phyloP scores from a whole-genome alignment of 1,140 invertebrate genomes.

The Drosophila jambulina region DNA sequence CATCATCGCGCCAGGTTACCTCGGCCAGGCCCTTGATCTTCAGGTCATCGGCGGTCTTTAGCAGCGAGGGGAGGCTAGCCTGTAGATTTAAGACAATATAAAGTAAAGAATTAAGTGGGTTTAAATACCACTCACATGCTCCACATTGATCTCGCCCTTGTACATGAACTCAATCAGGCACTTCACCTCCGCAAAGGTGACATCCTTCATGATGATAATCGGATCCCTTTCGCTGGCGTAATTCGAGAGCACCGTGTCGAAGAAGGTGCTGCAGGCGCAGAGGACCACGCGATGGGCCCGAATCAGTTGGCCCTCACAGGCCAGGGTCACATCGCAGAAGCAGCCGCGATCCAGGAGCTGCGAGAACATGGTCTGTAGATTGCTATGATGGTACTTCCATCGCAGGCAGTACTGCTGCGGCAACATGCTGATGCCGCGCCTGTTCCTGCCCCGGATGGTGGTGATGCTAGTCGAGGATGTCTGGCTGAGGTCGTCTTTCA shows the following conservation, averaged over 20 bases:
- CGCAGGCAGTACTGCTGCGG: conserved; percentile 95
- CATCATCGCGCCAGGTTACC: conserved; percentile 91
- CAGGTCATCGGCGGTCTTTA: conserved; percentile 96
- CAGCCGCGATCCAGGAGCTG: conserved; percentile 93
- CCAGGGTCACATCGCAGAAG: conserved; percentile 96
- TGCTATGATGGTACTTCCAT: conserved; percentile 96
- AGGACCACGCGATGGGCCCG: conserved; percentile 94
- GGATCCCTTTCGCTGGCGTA: conserved; percentile 94
- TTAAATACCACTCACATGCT: conserved; percentile 85
- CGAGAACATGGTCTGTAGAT: conserved; percentile 95
- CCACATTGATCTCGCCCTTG: conserved; percentile 97
- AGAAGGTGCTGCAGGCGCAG: conserved; percentile 94
- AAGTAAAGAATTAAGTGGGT: neutral
- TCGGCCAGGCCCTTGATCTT: conserved; percentile 96
- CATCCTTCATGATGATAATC: conserved; percentile 94
- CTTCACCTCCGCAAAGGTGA: conserved; percentile 93
- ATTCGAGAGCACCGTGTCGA: conserved; percentile 94
- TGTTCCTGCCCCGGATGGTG: conserved; percentile 34
- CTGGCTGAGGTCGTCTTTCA: neutral
- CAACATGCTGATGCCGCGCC: conserved; percentile 86
- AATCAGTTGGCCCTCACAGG: conserved; percentile 94
- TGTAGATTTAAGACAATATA: conserved; percentile 71
- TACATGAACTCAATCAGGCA: conserved; percentile 97
- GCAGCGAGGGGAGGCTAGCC: conserved; percentile 92
- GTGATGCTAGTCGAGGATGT: neutral